phyloP scores from a whole-genome alignment of 1,140 invertebrate species.

The Odontomachus brunneus region DNA sequence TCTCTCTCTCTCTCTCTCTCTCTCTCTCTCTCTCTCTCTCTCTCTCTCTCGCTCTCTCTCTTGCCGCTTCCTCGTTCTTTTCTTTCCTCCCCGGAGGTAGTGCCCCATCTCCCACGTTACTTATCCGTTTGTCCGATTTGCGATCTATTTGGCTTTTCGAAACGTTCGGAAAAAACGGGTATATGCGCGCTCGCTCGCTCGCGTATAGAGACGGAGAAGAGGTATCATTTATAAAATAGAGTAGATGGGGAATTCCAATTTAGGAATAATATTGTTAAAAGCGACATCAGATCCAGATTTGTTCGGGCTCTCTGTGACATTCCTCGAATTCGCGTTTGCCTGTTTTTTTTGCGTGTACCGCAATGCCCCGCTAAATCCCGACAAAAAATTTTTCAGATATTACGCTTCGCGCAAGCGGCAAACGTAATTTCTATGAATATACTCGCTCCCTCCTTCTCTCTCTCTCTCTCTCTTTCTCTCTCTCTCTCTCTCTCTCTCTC shows the following conservation, averaged over 20 bases:
- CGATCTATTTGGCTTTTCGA: constrained; percentile 70
- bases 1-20: constrained; percentile 8
- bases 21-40: constrained; percentile 37
- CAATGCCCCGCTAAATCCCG: background rate
- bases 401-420: background rate
- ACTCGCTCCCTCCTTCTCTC: too few species aligned
- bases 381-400: constrained; percentile 28
- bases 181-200: background rate
- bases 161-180: constrained; percentile 56
- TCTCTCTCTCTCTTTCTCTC: too few species aligned
- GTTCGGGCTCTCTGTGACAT: too few species aligned
- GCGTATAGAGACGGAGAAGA: background rate
- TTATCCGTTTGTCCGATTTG: constrained; percentile 43
- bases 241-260: constrained; percentile 32
- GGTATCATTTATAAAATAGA: constrained; percentile 42
- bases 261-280: constrained; percentile 47
- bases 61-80: constrained; percentile 53
- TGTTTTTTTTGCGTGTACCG: constrained; percentile 4
- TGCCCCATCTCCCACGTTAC: constrained; percentile 10
- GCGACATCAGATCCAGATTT: background rate
- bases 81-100: constrained; percentile 8
- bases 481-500: too few species aligned
- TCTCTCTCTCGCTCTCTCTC: background rate
- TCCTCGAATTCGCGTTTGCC: too few species aligned
- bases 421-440: background rate